A percentile compares a stretch with the other conserved stretches of the same genome.
Evolutionary conservation across 2,888 invertebrate genomes (phyloP).

Genomic region (Isoperla grammatica): DNA sequence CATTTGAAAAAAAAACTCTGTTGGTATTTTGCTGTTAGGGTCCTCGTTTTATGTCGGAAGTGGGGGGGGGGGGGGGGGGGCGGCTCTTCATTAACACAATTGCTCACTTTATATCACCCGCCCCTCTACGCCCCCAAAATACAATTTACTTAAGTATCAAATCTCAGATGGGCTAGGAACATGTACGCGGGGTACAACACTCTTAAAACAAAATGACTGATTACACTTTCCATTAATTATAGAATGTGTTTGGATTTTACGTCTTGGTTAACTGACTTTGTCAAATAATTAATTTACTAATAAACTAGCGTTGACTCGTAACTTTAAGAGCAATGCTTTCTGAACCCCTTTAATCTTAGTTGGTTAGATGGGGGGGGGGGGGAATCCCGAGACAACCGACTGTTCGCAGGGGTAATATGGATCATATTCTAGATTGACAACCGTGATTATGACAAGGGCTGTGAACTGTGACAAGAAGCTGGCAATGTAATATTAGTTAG

Average conservation of each 20-base stretch:
- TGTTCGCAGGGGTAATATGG: no score
- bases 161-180: background rate
- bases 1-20: background rate
- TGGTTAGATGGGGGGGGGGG: no score
- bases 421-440: no score
- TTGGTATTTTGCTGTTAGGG: constrained; percentile 3
- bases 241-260: background rate
- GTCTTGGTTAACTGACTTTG: constrained; percentile 4
- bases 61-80: background rate
- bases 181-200: no score
- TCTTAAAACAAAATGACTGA: background rate
- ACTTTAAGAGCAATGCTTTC: no score
- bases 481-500: no score
- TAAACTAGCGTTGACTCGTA: background rate
- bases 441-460: no score
- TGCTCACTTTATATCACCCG: constrained; percentile 15
- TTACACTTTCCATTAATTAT: constrained; percentile 10
- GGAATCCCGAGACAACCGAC: no score
- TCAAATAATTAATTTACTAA: constrained; percentile 8
- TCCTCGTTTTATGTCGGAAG: background rate
- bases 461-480: no score
- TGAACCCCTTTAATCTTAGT: no score
- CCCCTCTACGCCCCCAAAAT: constrained; percentile 4
- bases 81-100: constrained; percentile 20
- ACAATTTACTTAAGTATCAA: constrained; percentile 16